Percentiles rank a stretch among this genome's conserved stretches.
Conservation (phyloP, 2,113 vertebrate species). For the Vanacampus margaritifer region DNA sequence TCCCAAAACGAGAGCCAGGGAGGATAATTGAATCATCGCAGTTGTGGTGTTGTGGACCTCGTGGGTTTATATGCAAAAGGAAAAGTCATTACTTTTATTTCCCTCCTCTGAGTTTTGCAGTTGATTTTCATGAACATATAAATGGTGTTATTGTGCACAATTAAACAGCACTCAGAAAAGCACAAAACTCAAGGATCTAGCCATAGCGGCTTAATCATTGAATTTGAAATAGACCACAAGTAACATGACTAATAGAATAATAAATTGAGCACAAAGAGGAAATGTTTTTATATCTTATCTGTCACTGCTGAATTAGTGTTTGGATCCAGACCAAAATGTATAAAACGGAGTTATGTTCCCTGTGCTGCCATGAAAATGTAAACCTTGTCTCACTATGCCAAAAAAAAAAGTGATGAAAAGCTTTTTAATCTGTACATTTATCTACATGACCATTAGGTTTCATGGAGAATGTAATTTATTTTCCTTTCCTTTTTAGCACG, state of each 20-base stretch:
- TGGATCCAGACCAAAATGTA: neutral
- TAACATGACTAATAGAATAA: neutral
- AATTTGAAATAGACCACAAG: too few species aligned
- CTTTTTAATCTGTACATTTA: neutral
- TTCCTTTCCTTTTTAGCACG: neutral
- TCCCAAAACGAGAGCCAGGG: conserved; percentile 15
- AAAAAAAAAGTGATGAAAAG: neutral
- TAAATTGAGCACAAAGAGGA: neutral
- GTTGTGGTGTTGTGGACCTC: conserved; percentile 27
- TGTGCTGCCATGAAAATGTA: neutral
- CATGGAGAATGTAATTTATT: neutral
- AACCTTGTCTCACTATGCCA: neutral
- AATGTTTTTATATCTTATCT: neutral
- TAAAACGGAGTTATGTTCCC: neutral
- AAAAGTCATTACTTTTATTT: conserved; percentile 22
- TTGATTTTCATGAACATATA: neutral
- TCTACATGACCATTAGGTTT: neutral
- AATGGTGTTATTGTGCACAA: neutral
- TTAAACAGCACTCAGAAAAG: neutral
- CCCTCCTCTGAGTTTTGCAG: conserved; percentile 3
- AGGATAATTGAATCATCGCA: conserved; percentile 60
- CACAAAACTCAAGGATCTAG: neutral
- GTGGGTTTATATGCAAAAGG: conserved; percentile 26
- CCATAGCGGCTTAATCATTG: neutral
- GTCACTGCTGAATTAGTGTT: neutral